Base-by-base conservation (phyloP, 2,113 vertebrate species). In the Oryzias javanicus region DNA sequence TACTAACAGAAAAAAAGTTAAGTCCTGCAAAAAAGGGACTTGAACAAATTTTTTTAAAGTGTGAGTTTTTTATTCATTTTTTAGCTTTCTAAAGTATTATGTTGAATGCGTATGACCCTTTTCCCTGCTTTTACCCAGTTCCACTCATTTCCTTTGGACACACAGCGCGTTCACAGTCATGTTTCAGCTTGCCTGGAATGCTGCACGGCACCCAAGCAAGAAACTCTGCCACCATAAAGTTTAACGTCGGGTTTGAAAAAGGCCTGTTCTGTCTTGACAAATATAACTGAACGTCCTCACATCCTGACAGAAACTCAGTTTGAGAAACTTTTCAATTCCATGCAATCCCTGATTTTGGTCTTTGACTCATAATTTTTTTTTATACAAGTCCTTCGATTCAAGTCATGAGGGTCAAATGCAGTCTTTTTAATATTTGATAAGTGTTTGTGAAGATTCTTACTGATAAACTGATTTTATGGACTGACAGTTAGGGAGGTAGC, bases 141-240 rank as follows among this genome's bases (percentile, higher is more conserved):
- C 55, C 63, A 74, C 64, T 41, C 60, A 67, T 73, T 77, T 47
- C 27, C 57, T 78, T 40, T 35, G 68, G 58, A 76, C 66, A 76
- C 66, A 18, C 24, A 27, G 63, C 19, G 61, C 40, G 55, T 59
- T 58, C 50, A 50, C 25, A 0, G 46, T 65, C 85, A 8, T 79
- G 88, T 82, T 67, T 41, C 62, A 72, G 60, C 86, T 69, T 67
- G 88, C 60, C 78, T 68, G 86, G 88, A 87, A 88, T 88, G 85
- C 60, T 59, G 76, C 52, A 2, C 51, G 58, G 69, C 73, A 74
- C 25, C 44, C 17, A 29, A 61, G 76, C 48, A 45, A 61, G 47
- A 45, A 69, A 48, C 51, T 55, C 56, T 42, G 22, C 3, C 35
- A 13, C 60, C 27, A 66, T 55, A 50, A 50, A 63, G 45, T 51